Percentiles rank a stretch among this genome's conserved stretches.
Evolutionary conservation across 2,113 vertebrate genomes (phyloP).

Genomic region (Python bivittatus): DNA sequence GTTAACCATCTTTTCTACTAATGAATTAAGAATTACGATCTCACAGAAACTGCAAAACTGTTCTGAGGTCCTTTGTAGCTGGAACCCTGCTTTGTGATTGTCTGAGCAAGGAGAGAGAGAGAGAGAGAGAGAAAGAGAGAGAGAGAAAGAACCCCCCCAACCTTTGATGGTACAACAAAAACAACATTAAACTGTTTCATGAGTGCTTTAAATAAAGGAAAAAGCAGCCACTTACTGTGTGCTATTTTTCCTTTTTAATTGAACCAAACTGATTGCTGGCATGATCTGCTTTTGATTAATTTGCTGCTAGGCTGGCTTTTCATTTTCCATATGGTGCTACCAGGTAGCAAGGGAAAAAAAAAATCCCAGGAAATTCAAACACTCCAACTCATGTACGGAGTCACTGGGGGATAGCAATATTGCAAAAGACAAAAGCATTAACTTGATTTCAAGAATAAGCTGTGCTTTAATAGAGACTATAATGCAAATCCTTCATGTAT

Average conservation of each 20-base stretch:
- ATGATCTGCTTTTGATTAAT: constrained; percentile 46
- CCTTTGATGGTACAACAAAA: constrained; percentile 57
- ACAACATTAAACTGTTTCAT: constrained; percentile 65
- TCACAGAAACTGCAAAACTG: background rate
- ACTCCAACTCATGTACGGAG: fast-evolving
- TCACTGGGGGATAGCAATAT: background rate
- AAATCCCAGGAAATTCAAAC: background rate
- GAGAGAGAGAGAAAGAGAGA: background rate
- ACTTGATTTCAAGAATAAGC: background rate
- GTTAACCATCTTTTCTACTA: background rate
- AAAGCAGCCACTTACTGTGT: constrained; percentile 30
- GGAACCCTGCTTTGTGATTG: background rate
- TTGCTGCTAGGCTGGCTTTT: constrained; percentile 14
- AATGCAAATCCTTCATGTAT: background rate
- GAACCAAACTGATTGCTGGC: constrained; percentile 30
- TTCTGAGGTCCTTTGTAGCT: background rate
- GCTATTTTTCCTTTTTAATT: constrained; percentile 48
- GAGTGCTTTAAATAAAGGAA: constrained; percentile 66
- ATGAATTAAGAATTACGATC: background rate
- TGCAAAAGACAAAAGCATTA: background rate
- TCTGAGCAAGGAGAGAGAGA: background rate
- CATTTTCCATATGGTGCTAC: constrained; percentile 15
- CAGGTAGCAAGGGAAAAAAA: background rate
- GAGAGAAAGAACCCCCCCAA: constrained; percentile 31
- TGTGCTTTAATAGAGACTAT: background rate